Conservation (phyloP, 1,140 invertebrate genomes). For the Drosophila repletoides region DNA sequence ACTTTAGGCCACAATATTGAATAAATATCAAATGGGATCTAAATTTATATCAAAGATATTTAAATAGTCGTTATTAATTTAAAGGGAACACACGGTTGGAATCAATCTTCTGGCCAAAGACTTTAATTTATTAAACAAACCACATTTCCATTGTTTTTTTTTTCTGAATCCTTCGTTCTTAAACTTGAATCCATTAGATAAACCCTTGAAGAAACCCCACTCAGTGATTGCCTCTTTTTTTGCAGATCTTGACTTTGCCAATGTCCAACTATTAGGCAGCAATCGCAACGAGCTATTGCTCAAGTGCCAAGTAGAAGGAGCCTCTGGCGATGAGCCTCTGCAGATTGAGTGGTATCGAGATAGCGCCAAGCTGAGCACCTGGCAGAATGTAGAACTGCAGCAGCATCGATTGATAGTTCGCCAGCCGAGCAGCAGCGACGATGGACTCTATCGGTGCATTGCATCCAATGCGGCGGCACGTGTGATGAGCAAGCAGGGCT, state of each 20-base stretch:
- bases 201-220: too few relatives aligned
- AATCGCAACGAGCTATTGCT: constrained; percentile 86
- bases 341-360: constrained; percentile 91
- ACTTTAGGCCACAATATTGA: constrained; percentile 1
- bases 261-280: constrained; percentile 85
- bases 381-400: constrained; percentile 85
- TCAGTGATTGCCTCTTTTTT: constrained; percentile 24
- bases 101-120: too few relatives aligned
- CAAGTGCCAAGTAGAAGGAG: constrained; percentile 89
- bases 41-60: too few relatives aligned
- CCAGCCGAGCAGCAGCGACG: constrained; percentile 85
- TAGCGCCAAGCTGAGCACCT: constrained; percentile 85
- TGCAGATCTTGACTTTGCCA: constrained; percentile 87
- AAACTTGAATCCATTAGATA: too few relatives aligned
- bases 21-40: too few relatives aligned
- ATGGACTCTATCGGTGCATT: constrained; percentile 88
- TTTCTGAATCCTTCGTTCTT: too few relatives aligned
- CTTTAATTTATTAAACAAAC: too few relatives aligned
- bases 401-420: constrained; percentile 87
- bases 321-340: constrained; percentile 85
- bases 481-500: constrained; percentile 87
- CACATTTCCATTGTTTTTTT: too few relatives aligned
- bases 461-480: constrained; percentile 89
- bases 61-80: too few relatives aligned
- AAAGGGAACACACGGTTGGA: too few relatives aligned